These are phyloP conservation scores for Xanthostigma xanthostigma DNA, from an alignment of 2,888 invertebrate species.

Conservation along the genomic window DNA sequence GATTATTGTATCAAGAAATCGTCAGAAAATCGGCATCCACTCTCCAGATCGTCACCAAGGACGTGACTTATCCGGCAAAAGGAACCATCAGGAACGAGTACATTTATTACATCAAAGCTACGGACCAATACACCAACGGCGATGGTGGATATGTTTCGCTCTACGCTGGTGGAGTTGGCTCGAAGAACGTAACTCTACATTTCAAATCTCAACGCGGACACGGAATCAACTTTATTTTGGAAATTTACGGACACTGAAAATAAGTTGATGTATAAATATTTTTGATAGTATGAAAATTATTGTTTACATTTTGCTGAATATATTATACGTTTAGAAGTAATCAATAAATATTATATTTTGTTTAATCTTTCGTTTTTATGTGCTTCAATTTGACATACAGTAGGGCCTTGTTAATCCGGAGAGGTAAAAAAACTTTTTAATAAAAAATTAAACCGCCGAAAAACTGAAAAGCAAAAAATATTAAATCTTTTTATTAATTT, in stretches of 20 bases:
- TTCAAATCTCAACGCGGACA: constrained; percentile 30
- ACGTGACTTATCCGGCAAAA: constrained; percentile 15
- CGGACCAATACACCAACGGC: constrained; percentile 28
- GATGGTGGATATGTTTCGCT: constrained; percentile 29
- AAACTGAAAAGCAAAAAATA: too few relatives aligned
- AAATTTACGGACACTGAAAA: constrained; percentile 23
- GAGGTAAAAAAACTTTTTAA: too few relatives aligned
- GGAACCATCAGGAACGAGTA: constrained; percentile 10
- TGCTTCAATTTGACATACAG: too few relatives aligned
- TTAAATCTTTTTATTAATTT: too few relatives aligned
- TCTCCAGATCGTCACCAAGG: constrained; percentile 17
- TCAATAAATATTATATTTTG: too few relatives aligned
- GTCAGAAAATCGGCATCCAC: constrained; percentile 18
- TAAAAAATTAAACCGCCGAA: too few relatives aligned
- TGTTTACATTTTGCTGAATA: too few relatives aligned
- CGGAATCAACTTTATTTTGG: constrained; percentile 29
- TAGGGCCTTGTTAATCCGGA: too few relatives aligned
- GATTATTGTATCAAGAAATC: constrained; percentile 14
- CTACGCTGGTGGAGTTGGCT: constrained; percentile 26
- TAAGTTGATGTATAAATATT: too few relatives aligned
- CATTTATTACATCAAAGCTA: constrained; percentile 25
- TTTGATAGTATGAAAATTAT: too few relatives aligned
- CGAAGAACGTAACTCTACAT: constrained; percentile 22
- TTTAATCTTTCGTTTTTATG: too few relatives aligned
- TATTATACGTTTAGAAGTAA: too few relatives aligned